These are phyloP conservation scores for Pseudopleuronectes americanus DNA, from an alignment of 2,797 vertebrate genomes.

Conservation along the genomic window DNA sequence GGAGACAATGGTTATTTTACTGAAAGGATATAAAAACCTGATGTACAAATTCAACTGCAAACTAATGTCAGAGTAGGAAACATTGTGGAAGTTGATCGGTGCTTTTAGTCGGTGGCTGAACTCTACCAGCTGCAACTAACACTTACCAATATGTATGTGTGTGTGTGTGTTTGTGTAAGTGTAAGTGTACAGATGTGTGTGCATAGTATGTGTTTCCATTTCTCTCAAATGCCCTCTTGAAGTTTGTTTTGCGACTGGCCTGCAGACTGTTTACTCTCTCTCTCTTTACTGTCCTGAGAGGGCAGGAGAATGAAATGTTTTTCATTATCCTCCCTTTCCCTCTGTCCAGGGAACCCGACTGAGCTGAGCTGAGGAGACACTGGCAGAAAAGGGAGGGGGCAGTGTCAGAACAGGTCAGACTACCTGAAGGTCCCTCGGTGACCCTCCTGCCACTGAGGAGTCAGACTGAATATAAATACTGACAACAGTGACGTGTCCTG, in stretches of 20 bases:
- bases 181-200: background rate
- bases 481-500: constrained; percentile 4
- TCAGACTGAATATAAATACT: constrained; percentile 64
- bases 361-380: constrained; percentile 47
- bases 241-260: constrained; percentile 34
- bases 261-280: no score
- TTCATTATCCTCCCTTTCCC: constrained; percentile 2
- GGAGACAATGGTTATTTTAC: background rate
- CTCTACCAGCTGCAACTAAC: no score
- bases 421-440: constrained; percentile 56
- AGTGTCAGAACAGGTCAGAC: constrained; percentile 66
- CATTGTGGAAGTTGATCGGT: no score
- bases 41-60: no score
- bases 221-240: constrained; percentile 38
- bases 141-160: no score
- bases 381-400: constrained; percentile 28
- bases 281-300: no score
- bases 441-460: constrained; percentile 67
- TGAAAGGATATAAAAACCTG: background rate
- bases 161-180: background rate
- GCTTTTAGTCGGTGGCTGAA: no score
- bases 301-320: background rate
- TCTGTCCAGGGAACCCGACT: constrained; percentile 38
- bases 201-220: background rate
- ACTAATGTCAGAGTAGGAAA: no score